Percentiles rank a stretch among this genome's conserved stretches.
Conservation (phyloP, 2,888 invertebrate species). For the Leuctra nigra region DNA sequence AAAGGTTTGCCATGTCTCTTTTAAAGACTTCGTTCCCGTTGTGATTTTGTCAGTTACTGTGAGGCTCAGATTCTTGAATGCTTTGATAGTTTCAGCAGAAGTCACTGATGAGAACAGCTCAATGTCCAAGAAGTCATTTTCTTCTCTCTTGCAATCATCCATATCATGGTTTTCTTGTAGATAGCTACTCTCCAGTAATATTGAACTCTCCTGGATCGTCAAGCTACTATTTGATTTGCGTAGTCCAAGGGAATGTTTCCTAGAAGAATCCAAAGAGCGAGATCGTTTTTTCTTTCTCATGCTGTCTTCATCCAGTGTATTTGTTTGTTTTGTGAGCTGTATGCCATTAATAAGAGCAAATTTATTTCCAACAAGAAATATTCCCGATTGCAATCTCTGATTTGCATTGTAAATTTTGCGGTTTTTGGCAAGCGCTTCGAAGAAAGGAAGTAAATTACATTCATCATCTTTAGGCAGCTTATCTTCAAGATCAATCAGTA, state of each 20-base stretch:
- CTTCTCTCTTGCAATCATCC: too few relatives aligned
- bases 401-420: slow-evolving; percentile 40
- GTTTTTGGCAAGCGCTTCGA: slow-evolving; percentile 41
- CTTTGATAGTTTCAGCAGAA: slow-evolving; percentile 45
- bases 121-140: not conserved
- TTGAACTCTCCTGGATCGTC: too few relatives aligned
- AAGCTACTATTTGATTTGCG: too few relatives aligned
- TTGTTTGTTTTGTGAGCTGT: too few relatives aligned
- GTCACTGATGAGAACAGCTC: slow-evolving; percentile 12
- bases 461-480: slow-evolving; percentile 26
- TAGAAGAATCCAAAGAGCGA: too few relatives aligned
- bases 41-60: slow-evolving; percentile 48
- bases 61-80: slow-evolving; percentile 46
- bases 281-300: too few relatives aligned
- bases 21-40: slow-evolving; percentile 47
- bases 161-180: too few relatives aligned
- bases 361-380: slow-evolving; percentile 47
- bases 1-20: slow-evolving; percentile 49
- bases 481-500: slow-evolving; percentile 24
- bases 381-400: slow-evolving; percentile 49
- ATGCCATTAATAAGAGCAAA: slow-evolving; percentile 19
- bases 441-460: too few relatives aligned
- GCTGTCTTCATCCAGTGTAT: too few relatives aligned
- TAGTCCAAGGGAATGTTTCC: too few relatives aligned
- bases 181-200: too few relatives aligned